These are phyloP conservation scores for Vombatus ursinus DNA, from an alignment of 2,113 vertebrate species.

Conservation along the genomic window DNA sequence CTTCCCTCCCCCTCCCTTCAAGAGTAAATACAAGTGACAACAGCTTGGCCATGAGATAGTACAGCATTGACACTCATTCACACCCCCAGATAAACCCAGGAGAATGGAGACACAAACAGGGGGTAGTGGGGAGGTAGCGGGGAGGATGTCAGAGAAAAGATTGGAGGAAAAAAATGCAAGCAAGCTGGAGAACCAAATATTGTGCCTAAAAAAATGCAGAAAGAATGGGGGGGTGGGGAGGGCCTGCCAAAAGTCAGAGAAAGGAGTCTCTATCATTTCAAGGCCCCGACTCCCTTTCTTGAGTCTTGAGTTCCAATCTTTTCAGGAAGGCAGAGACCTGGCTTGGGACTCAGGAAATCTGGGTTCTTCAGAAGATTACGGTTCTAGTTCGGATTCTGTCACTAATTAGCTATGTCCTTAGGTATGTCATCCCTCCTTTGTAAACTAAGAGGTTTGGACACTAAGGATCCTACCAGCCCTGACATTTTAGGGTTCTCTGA, in stretches of 20 bases:
- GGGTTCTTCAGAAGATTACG: background rate
- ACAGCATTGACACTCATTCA: slow-evolving; percentile 13
- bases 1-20: slow-evolving; percentile 13
- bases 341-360: background rate
- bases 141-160: background rate
- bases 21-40: slow-evolving; percentile 41
- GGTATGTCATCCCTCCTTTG: background rate
- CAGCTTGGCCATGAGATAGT: slow-evolving; percentile 52
- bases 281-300: background rate
- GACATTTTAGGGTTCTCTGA: background rate
- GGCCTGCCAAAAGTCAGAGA: background rate
- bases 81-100: slow-evolving; percentile 1
- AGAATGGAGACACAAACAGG: slow-evolving; percentile 24
- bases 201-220: background rate
- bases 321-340: rapidly evolving
- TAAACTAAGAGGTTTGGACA: background rate
- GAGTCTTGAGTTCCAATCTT: background rate
- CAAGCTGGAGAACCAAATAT: background rate
- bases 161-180: background rate
- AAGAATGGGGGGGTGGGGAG: background rate
- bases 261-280: background rate
- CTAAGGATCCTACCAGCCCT: background rate
- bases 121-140: slow-evolving; percentile 20
- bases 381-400: background rate
- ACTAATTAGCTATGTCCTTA: background rate